Base-by-base conservation (phyloP, 2,888 invertebrate genomes). In the Dusona sp. region DNA sequence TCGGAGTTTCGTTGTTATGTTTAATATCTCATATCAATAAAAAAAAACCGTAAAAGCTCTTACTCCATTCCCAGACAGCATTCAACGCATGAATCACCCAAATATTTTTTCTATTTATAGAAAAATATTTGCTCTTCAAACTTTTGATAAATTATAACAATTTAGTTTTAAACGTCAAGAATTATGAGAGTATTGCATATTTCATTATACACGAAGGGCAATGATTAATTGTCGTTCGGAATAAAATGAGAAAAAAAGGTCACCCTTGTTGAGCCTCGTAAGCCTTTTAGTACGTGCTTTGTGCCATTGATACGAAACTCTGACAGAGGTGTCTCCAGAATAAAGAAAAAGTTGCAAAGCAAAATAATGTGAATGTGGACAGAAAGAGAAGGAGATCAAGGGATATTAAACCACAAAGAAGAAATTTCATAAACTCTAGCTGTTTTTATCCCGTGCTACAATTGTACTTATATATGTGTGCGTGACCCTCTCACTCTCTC, bases 371-470 rank as follows among this genome's bases (percentile, higher is more conserved):
- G 80, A 72, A 70, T 51, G 36, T 36, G 61, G 38, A 79, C 64
- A 38, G 65, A 82, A 75, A 77, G 75, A 79, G 73, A 54, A 54
- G 45, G 38, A 61, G 68, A 87, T 75, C 68, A 68, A 79, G 64
- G 36, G 57, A 79, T 82, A 65, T 83, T 78, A 83, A 57, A 68
- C 57, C 73, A 67, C 82, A 73, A 65, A 38, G 75, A 51, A 87
- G 73, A 85, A 80, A 87, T 88, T 88, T 87, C 78, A 87, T 88
- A 84, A 87, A 85, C 74, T 79, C 51, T 42, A 48, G 67, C 51
- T 79, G 45, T 33, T 79, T 48, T 79, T 45, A 48, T 80, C 25
- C 57, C 22, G 22, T 42, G 9, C 45, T 19, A 16, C 65, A 42
- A 64, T 29, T 51, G 22, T 29, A 54, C 42, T 51, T 61, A 29